phyloP scores from a whole-genome alignment of 2,888 invertebrate species.

The Campoletis raptor region DNA sequence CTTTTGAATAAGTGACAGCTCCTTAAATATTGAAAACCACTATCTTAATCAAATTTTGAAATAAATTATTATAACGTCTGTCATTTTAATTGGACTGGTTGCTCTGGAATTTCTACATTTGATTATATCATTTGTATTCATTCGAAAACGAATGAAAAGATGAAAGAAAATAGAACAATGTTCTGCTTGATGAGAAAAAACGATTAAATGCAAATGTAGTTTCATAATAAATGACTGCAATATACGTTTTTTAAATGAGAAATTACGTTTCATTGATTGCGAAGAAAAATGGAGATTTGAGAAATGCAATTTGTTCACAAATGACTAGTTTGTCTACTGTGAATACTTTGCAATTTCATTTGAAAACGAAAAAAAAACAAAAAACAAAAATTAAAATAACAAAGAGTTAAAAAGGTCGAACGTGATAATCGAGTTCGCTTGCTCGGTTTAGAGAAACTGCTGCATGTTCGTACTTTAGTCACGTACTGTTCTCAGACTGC shows the following conservation, averaged over 20 bases:
- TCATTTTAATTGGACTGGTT: not conserved
- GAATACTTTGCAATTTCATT: not conserved
- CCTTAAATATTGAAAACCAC: no score
- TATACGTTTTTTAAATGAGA: not conserved
- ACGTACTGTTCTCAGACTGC: slow-evolving; percentile 53
- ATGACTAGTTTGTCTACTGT: not conserved
- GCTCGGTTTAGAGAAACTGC: not conserved
- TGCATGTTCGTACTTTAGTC: slow-evolving; percentile 37
- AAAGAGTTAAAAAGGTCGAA: not conserved
- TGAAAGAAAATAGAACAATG: not conserved
- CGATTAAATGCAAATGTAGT: not conserved
- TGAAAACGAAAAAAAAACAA: not conserved
- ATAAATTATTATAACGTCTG: not conserved
- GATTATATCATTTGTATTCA: not conserved
- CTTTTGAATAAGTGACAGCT: no score
- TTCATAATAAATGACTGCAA: not conserved
- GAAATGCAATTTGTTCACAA: not conserved
- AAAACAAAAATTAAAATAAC: no score
- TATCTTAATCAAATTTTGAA: no score
- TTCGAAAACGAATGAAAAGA: not conserved
- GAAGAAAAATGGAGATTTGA: not conserved
- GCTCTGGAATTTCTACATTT: not conserved
- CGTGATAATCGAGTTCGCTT: slow-evolving; percentile 14
- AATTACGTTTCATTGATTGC: not conserved
- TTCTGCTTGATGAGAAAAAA: not conserved